Percentiles rank a stretch among this genome's conserved stretches.
These are phyloP conservation scores for Orthosia cruda DNA, from an alignment of 2,888 invertebrate genomes.

Conservation along the genomic window DNA sequence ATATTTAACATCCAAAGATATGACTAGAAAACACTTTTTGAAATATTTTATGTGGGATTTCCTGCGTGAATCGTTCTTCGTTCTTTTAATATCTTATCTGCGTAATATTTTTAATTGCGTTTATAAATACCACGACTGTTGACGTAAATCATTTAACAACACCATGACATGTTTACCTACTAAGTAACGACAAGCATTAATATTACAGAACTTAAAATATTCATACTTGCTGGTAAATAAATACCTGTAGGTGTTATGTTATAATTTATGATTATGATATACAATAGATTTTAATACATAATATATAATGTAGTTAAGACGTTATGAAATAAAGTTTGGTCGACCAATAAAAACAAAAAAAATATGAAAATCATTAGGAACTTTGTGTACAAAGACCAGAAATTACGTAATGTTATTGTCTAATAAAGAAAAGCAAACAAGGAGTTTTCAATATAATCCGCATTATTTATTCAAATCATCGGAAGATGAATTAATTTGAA, in stretches of 20 bases:
- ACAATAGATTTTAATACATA: not conserved
- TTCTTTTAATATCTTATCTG: slow-evolving; percentile 7
- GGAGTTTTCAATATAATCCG: not conserved
- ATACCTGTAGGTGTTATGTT: slow-evolving; percentile 11
- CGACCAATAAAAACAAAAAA: not conserved
- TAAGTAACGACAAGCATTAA: not conserved
- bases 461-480: not conserved
- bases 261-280: slow-evolving; percentile 3
- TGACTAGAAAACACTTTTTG: not conserved
- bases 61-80: slow-evolving; percentile 4
- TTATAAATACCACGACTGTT: slow-evolving; percentile 32
- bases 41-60: not conserved
- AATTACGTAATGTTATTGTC: slow-evolving; percentile 12
- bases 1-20: not conserved
- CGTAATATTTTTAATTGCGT: slow-evolving; percentile 48
- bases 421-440: not conserved
- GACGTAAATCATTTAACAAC: slow-evolving; percentile 56
- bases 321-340: not conserved
- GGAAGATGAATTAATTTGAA: not conserved
- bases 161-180: slow-evolving; percentile 24
- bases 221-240: slow-evolving; percentile 2
- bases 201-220: slow-evolving; percentile 23
- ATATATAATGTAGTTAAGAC: not conserved
- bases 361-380: slow-evolving; percentile 1
- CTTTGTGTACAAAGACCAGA: not conserved